Conservation (phyloP, 2,797 vertebrate genomes). For the Hephaestus fuliginosus region DNA sequence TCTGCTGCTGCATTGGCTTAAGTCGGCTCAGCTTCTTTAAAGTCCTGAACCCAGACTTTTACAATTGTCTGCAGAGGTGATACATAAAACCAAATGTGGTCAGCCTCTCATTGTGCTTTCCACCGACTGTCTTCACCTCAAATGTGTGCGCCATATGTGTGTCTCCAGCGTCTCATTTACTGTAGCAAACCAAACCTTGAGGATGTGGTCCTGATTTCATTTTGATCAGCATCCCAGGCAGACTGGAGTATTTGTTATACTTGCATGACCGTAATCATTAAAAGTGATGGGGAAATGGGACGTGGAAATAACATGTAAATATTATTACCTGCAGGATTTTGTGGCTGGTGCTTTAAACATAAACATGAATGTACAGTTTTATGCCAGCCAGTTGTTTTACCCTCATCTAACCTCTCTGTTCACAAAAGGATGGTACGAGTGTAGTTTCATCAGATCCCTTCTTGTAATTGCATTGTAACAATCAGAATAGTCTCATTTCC, state of each 20-base stretch:
- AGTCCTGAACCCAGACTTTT: conserved; percentile 36
- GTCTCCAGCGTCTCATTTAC: conserved; percentile 58
- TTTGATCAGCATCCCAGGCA: conserved; percentile 71
- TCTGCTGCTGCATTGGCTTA: conserved; percentile 2
- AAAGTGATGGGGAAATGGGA: conserved; percentile 52
- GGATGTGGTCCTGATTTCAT: conserved; percentile 77
- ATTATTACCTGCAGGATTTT: conserved; percentile 71
- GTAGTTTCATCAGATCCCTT: not conserved
- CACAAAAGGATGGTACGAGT: not conserved
- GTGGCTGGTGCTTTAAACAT: conserved; percentile 50
- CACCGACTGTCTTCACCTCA: conserved; percentile 53
- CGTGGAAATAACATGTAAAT: conserved; percentile 66
- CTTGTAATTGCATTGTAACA: not conserved
- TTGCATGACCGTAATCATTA: conserved; percentile 70
- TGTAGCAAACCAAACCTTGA: conserved; percentile 57
- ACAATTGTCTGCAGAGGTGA: conserved; percentile 50
- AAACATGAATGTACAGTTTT: conserved; percentile 48
- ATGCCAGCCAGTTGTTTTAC: conserved; percentile 12
- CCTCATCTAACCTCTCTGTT: not conserved
- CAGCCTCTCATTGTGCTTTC: conserved; percentile 44
- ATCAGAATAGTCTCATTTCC: not conserved
- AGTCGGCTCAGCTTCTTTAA: conserved; percentile 5
- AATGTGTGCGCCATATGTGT: conserved; percentile 81
- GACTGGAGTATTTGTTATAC: conserved; percentile 77
- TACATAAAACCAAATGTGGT: conserved; percentile 56